These are phyloP conservation scores for Venusia cambrica DNA, from an alignment of 2,888 invertebrate genomes.

Conservation along the genomic window DNA sequence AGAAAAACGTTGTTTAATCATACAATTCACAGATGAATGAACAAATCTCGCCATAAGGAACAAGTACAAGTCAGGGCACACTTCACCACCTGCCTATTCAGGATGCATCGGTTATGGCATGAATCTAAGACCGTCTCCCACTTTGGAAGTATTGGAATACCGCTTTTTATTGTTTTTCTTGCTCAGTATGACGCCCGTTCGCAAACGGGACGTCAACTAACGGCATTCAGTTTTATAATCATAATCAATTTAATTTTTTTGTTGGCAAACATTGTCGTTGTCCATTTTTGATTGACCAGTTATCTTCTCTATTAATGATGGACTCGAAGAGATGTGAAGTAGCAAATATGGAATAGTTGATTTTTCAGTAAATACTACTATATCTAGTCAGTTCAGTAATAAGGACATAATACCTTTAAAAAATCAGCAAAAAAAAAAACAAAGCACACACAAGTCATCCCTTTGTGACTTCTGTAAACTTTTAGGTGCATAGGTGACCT, in stretches of 20 bases:
- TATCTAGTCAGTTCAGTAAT: no score
- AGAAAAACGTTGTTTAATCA: conserved; percentile 11
- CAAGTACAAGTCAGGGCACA: conserved; percentile 54
- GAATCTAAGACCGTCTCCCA: conserved; percentile 74
- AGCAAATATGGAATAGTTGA: no score
- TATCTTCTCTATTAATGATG: conserved; percentile 7
- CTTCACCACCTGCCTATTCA: conserved; percentile 74
- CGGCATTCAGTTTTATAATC: conserved; percentile 58
- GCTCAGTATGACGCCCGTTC: conserved; percentile 49
- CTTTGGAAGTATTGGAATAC: conserved; percentile 63
- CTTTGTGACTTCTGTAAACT: no score
- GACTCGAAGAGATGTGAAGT: no score
- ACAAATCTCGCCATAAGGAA: conserved; percentile 50
- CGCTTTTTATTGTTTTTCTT: conserved; percentile 68
- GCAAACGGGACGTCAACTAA: conserved; percentile 72
- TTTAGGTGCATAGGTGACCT: no score
- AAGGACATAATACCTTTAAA: no score
- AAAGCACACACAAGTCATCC: no score
- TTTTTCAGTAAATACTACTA: no score
- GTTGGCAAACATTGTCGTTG: conserved; percentile 26
- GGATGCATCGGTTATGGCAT: conserved; percentile 75
- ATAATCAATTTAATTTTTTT: conserved; percentile 46
- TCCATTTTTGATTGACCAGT: conserved; percentile 19
- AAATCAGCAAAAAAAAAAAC: no score
- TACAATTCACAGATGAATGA: conserved; percentile 59